A percentile compares a stretch with the other conserved stretches of the same genome.
Evolutionary conservation across 2,797 vertebrate genomes (phyloP).

Genomic region (Poecilia velifera): DNA sequence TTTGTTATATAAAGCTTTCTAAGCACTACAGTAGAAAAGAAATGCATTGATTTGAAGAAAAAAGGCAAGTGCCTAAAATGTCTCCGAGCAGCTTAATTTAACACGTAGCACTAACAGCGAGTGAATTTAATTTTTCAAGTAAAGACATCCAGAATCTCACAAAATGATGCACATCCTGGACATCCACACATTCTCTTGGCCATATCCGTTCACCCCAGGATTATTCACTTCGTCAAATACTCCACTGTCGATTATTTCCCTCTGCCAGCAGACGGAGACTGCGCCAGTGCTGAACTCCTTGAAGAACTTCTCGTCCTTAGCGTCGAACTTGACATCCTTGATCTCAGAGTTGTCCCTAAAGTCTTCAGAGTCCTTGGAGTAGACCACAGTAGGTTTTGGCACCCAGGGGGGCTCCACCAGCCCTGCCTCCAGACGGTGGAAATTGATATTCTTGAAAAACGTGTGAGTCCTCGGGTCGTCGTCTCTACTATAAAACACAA

Average conservation of each 20-base stretch:
- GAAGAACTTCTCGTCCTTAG: conserved; percentile 86
- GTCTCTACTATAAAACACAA: conserved; percentile 47
- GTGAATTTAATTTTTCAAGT: conserved; percentile 7
- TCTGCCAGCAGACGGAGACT: conserved; percentile 85
- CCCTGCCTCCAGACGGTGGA: conserved; percentile 86
- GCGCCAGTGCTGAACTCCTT: conserved; percentile 88
- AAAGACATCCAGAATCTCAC: conserved; percentile 59
- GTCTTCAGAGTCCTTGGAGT: conserved; percentile 84
- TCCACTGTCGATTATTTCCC: conserved; percentile 88
- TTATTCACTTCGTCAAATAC: conserved; percentile 88
- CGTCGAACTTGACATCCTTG: conserved; percentile 80
- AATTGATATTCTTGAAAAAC: conserved; percentile 88
- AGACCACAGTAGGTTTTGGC: conserved; percentile 88
- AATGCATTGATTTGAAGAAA: background rate
- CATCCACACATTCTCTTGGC: conserved; percentile 50
- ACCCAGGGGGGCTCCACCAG: conserved; percentile 86
- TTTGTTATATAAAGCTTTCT: background rate
- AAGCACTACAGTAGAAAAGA: background rate
- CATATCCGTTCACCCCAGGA: conserved; percentile 52
- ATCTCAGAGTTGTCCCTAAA: conserved; percentile 85
- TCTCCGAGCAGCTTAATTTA: conserved; percentile 10
- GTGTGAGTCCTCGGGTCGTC: conserved; percentile 86
- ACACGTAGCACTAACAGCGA: conserved; percentile 14
- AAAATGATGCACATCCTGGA: conserved; percentile 86
- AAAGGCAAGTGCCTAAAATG: conserved; percentile 6